Base-by-base conservation (phyloP, 2,888 invertebrate genomes). In the Ischnura elegans region DNA sequence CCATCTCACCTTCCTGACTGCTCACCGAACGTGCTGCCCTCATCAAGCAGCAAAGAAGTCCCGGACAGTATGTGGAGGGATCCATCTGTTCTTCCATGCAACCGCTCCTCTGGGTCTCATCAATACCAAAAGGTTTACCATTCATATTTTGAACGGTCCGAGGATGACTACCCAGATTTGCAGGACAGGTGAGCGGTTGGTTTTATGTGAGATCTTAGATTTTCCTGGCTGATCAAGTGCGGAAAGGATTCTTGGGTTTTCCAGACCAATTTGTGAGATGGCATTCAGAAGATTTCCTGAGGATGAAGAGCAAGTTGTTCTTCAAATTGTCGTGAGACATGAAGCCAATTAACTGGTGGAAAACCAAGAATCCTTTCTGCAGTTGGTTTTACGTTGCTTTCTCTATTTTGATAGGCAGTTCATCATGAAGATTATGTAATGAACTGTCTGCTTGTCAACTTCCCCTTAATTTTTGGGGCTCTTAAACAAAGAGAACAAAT, bases 141-240 rank as follows among this genome's bases (percentile, higher is more conserved):
- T 96, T 98, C 98, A 85, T 98, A 98, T 96, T 97, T 98, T 96
- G 97, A 98, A 95, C 96, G 96, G 66, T 96, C 97, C 94, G 97
- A 97, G 5, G 97, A 97, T 86, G 97, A 97, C 95, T 96, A 97
- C 94, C 96, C 97, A 93, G 97, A 97, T 94, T 97, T 97, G 95
- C 97, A 97, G 95, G 97, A 97, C 95, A 96, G 97, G 97, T 97
- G 95, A 95, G n/a, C n/a, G n/a, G n/a, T n/a, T n/a, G n/a, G n/a
- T n/a, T n/a, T n/a, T n/a, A n/a, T n/a, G n/a, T n/a, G n/a, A n/a
- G 95, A 94, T 84, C 13, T 10, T 76, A 19, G 51, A 51, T 51
- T 10, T 19, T 10, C 61, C n/a, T 25, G 55, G 19, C 61, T 61
- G 21, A 13, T 21, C 51, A 51, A 5, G 6, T 51, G 51, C 13